Evolutionary conservation across 2,797 vertebrate genomes (phyloP), one percentile per base, ranked within the genome.

Genomic region (Setipinna tenuifilis): DNA sequence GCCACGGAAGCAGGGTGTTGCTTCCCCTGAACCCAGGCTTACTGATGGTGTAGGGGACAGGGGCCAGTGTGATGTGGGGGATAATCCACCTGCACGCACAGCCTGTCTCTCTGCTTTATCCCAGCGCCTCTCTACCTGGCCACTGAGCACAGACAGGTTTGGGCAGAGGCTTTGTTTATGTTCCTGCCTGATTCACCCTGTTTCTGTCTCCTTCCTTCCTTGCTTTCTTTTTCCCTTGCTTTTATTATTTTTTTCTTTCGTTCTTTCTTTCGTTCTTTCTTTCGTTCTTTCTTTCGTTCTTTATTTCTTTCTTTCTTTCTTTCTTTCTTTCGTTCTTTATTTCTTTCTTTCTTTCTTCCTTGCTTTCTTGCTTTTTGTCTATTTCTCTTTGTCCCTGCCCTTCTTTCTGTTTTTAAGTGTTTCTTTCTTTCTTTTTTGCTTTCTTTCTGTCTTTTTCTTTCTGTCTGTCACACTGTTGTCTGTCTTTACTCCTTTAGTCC

Each of bases 91-190:
- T 88, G 85, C 90, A 86, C 78, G 57, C 86, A 81, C 68, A 80
- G 50, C 54, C 85, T 35, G 41, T 81, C 46, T 82, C 44, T 59
- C n/a, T 57, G 71, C 87, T 86, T 84, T 86, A 84, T 82, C 81
- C 62, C 54, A 83, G 82, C 44, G 80, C 31, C 78, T 83, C 82
- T 48, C 81, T 71, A 83, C 83, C 61, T 84, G 81, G 57, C 83
- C 85, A 57, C 57, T 89, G 83, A 41, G 75, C 83, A 82, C 65
- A 50, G 86, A 82, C 88, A 87, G 86, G 90, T 88, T 21, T 75
- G 35, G 90, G 82, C 90, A 89, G 85, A 85, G 86, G 82, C 71
- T 84, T 82, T 84, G 44, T 78, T 31, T 23, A 62, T 28, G 6
- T 81, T 88, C 81, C 81, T 17, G 19, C 35, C 71, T 19, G 35